Evolutionary conservation across 2,888 invertebrate species (phyloP), one percentile per base, ranked within the genome.

Genomic region (Platycnemis pennipes): DNA sequence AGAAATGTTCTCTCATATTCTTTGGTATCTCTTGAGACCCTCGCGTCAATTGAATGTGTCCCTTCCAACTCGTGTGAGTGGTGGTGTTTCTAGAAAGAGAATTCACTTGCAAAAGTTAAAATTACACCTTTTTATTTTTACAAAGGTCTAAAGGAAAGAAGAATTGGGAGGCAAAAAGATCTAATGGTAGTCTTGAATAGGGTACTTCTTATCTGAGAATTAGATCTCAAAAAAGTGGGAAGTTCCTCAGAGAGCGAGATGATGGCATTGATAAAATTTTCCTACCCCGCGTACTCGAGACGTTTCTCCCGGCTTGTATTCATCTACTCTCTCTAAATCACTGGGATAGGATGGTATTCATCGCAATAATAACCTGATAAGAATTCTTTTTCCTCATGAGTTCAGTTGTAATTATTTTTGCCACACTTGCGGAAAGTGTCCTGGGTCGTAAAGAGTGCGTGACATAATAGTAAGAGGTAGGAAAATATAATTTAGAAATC

Each of bases 51-150:
- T 77, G 77, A 77, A 77, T 77, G 77, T 37, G 77, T 77, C 77
- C 77, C 77, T 77, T 77, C 77, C 77, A 37, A 5, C 31, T 77
- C 31, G 77, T 37, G 31, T 77, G 77, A 26, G 77, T 16, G 77
- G 77, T 31, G 77, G 77, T 77, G 37, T 77, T 37, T 37, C 37
- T 77, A 77, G 37, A 31, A 31, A 77, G 77, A 37, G 77, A 77
- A 77, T 77, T 77, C 77, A 77, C 37, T 77, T n/a, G 37, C 77
- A 77, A 77, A 77, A 77, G 77, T 77, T 77, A 77, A 77, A 77
- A 37, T 37, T 37, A 26, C 77, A 69, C 31, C 77, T 77, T 77
- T 77, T 77, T 37, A 77, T 77, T 77, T 77, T 63, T 77, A 31
- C 77, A 3, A 11, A 16, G 77, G 77, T 11, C 11, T 37, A 77